These are phyloP conservation scores for Halichoeres trimaculatus DNA, from an alignment of 2,113 vertebrate genomes.

Conservation along the genomic window DNA sequence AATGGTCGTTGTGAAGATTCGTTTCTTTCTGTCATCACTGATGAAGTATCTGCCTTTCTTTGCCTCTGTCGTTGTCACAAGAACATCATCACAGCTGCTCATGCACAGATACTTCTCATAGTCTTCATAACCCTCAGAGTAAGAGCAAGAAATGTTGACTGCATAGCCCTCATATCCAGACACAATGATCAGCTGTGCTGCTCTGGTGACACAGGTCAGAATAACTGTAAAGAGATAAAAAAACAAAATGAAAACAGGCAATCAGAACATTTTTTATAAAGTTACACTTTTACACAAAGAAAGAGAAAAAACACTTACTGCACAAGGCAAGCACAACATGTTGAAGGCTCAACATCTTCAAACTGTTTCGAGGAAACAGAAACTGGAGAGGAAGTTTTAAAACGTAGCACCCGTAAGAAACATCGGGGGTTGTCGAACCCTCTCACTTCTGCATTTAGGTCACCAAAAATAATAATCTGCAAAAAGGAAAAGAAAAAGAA, in stretches of 20 bases:
- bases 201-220: neutral
- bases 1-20: slow-evolving; percentile 14
- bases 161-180: slow-evolving; percentile 28
- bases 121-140: neutral
- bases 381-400: neutral
- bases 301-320: slow-evolving; percentile 39
- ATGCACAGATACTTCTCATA: slow-evolving; percentile 63
- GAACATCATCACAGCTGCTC: slow-evolving; percentile 24
- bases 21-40: neutral
- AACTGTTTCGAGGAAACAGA: slow-evolving; percentile 15
- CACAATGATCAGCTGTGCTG: neutral
- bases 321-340: slow-evolving; percentile 22
- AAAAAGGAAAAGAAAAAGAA: no score
- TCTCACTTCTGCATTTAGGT: slow-evolving; percentile 27
- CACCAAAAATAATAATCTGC: no score
- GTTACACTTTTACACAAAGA: neutral
- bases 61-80: neutral
- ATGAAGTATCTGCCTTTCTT: slow-evolving; percentile 20
- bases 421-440: neutral
- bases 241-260: neutral
- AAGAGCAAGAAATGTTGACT: slow-evolving; percentile 28
- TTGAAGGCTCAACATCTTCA: slow-evolving; percentile 24
- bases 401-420: neutral
- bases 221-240: neutral
- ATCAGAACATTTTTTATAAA: neutral